A percentile compares a stretch with the other conserved stretches of the same genome.
Conservation (phyloP, 2,888 invertebrate genomes). For the Poecilobothrus nobilitatus region DNA sequence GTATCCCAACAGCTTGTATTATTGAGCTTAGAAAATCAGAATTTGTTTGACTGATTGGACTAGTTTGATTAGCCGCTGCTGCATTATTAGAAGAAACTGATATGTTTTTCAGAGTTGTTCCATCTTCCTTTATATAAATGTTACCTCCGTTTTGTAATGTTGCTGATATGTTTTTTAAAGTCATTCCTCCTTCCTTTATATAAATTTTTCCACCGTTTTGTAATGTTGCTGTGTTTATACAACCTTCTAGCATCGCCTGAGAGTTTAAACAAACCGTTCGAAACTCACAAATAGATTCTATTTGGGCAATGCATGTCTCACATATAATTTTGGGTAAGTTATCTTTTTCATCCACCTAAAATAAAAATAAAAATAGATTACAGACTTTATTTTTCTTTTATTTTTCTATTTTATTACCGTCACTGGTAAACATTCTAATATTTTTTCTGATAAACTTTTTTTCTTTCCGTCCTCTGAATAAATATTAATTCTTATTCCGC, state of each 20-base stretch:
- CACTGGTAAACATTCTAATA: slow-evolving; percentile 55
- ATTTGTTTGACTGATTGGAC: slow-evolving; percentile 19
- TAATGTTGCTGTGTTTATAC: slow-evolving; percentile 56
- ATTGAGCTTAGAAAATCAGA: slow-evolving; percentile 40
- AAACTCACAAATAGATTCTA: slow-evolving; percentile 56
- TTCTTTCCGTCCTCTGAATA: slow-evolving; percentile 58
- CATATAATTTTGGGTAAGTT: slow-evolving; percentile 62
- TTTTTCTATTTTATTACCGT: slow-evolving; percentile 45
- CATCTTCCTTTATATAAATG: slow-evolving; percentile 49
- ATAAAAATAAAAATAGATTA: slow-evolving; percentile 2
- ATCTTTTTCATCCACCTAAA: slow-evolving; percentile 57
- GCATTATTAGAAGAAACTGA: slow-evolving; percentile 16
- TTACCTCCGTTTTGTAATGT: slow-evolving; percentile 56
- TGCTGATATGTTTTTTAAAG: slow-evolving; percentile 37
- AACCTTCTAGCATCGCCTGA: slow-evolving; percentile 58
- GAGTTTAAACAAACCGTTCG: slow-evolving; percentile 56
- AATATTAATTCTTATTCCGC: slow-evolving; percentile 57
- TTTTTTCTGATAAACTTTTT: slow-evolving; percentile 56
- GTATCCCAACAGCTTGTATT: slow-evolving; percentile 42
- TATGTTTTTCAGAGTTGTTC: slow-evolving; percentile 12
- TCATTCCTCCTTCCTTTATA: slow-evolving; percentile 42
- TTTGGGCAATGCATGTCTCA: slow-evolving; percentile 52
- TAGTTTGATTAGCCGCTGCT: slow-evolving; percentile 16
- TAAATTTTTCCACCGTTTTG: slow-evolving; percentile 57
- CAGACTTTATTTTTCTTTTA: neutral